A percentile compares a stretch with the other conserved stretches of the same genome.
Evolutionary conservation across 2,888 invertebrate genomes (phyloP).

Genomic region (Stenodema calcarata): DNA sequence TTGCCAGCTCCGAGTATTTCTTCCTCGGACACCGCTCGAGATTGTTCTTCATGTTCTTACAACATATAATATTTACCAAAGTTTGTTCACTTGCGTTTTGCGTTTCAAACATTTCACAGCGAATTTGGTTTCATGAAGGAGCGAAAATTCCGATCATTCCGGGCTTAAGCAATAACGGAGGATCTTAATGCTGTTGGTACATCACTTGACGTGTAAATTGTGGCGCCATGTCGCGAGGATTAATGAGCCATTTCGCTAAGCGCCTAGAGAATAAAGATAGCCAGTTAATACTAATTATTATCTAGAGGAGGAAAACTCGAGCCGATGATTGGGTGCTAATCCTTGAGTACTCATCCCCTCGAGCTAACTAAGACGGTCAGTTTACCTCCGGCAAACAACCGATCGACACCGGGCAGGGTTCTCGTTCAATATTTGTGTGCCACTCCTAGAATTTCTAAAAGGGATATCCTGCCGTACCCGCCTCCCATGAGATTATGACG

Average conservation of each 20-base stretch:
- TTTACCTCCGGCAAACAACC: slow-evolving; percentile 12
- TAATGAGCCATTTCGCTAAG: not conserved
- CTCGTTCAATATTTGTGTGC: slow-evolving; percentile 36
- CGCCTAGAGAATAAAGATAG: not conserved
- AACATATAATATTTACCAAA: not conserved
- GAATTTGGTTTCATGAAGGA: too few relatives aligned
- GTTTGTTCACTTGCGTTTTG: not conserved
- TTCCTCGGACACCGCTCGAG: not conserved
- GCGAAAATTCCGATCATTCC: too few relatives aligned
- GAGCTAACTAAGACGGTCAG: slow-evolving; percentile 21
- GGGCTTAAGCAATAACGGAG: too few relatives aligned
- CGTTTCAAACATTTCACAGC: not conserved
- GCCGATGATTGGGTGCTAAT: slow-evolving; percentile 27
- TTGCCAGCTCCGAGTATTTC: not conserved
- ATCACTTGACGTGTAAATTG: not conserved
- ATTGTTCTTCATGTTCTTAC: not conserved
- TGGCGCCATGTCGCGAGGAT: not conserved
- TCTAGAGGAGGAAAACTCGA: not conserved
- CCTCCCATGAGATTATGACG: not conserved
- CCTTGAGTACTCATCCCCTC: slow-evolving; percentile 8
- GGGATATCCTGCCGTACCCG: slow-evolving; percentile 41
- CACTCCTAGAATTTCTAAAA: slow-evolving; percentile 44
- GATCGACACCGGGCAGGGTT: slow-evolving; percentile 24
- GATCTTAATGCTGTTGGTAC: too few relatives aligned
- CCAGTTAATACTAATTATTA: not conserved